phyloP scores from a whole-genome alignment of 2,797 vertebrate species.

The Hafferia zeledoni region DNA sequence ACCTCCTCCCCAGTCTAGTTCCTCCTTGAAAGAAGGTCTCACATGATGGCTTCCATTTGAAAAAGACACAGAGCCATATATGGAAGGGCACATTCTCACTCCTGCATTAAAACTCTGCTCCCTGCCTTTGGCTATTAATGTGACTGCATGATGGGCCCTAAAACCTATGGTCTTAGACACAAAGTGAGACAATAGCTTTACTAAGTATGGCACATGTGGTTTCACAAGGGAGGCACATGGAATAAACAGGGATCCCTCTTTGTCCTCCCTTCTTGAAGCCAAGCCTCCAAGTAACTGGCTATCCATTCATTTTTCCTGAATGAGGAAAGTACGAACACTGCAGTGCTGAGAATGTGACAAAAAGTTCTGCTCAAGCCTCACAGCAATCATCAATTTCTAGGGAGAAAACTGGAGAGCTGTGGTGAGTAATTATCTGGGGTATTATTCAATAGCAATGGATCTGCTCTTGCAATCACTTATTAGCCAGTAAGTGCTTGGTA shows the following conservation, averaged over 20 bases:
- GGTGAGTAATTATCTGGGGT: neutral
- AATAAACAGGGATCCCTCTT: neutral
- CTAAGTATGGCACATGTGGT: neutral
- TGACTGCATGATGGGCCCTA: neutral
- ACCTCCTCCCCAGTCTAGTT: neutral
- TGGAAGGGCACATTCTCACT: neutral
- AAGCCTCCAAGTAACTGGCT: neutral
- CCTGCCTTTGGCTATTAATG: neutral
- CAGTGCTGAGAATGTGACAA: neutral
- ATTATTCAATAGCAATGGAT: neutral
- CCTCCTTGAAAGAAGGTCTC: neutral
- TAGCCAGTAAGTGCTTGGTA: neutral
- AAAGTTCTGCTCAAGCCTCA: neutral
- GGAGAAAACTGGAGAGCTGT: neutral
- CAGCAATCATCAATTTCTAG: neutral
- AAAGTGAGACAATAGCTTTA: neutral
- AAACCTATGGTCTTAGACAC: neutral
- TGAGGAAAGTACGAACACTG: neutral
- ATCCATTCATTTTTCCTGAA: neutral
- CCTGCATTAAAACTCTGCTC: neutral
- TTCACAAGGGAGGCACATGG: neutral
- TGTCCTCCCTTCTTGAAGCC: neutral
- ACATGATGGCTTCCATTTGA: neutral
- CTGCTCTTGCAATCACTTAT: neutral
- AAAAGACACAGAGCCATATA: fast-evolving